phyloP scores from a whole-genome alignment of 2,113 vertebrate genomes.

The Camelus dromedarius region DNA sequence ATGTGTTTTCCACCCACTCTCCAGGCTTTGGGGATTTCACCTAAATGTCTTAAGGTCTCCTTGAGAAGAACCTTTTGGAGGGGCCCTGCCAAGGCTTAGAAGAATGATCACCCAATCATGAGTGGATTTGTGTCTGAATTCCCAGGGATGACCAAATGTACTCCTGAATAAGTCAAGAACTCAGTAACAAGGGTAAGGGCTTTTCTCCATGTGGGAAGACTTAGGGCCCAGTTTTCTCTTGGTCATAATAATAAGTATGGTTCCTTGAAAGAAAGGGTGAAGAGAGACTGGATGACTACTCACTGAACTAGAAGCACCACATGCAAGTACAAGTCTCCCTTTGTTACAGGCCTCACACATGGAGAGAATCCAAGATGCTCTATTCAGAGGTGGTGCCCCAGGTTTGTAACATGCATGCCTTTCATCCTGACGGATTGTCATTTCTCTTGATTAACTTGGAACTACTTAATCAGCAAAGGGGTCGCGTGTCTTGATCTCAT shows the following conservation, averaged over 20 bases:
- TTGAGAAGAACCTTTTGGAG: background rate
- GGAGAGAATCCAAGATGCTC: background rate
- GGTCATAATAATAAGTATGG: background rate
- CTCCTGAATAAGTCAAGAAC: conserved; percentile 1
- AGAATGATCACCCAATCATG: background rate
- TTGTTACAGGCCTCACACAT: background rate
- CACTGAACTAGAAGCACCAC: background rate
- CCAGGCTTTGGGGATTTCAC: background rate
- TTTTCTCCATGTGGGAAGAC: background rate
- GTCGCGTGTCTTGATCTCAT: conserved; percentile 44
- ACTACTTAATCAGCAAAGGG: conserved; percentile 8
- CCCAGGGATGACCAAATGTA: background rate
- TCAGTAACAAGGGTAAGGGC: background rate
- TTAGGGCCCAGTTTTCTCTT: background rate
- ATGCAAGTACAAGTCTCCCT: background rate
- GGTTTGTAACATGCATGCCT: background rate
- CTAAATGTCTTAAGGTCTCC: background rate
- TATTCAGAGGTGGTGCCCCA: background rate
- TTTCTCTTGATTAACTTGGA: conserved; percentile 40
- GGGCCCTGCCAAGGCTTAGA: background rate
- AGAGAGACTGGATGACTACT: background rate
- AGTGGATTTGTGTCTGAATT: background rate
- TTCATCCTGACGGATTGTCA: background rate
- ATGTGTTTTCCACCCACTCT: background rate
- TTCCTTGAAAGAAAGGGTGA: conserved; percentile 21